Conservation (phyloP, 2,888 invertebrate species). For the Lasioglossum morio region DNA sequence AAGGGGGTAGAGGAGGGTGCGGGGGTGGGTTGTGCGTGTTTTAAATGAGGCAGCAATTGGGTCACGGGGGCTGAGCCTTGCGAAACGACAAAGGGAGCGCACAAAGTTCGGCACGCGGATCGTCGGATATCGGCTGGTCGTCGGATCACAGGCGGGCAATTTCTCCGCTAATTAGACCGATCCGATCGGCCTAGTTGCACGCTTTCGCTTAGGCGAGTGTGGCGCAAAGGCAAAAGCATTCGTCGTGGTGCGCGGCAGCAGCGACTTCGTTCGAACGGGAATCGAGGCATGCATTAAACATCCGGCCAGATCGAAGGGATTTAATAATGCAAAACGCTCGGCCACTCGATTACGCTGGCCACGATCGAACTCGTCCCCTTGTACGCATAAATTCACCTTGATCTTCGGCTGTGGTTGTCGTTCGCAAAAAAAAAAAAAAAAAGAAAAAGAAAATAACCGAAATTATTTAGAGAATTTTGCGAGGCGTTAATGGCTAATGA, state of each 20-base stretch:
- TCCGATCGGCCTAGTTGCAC: constrained; percentile 38
- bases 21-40: not conserved
- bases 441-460: not conserved
- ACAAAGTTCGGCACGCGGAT: not conserved
- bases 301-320: constrained; percentile 48
- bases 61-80: constrained; percentile 18
- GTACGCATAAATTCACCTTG: constrained; percentile 33
- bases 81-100: constrained; percentile 12
- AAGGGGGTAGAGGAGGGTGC: not conserved
- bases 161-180: constrained; percentile 40
- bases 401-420: not conserved
- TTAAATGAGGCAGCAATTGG: constrained; percentile 34
- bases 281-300: constrained; percentile 50
- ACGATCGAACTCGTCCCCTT: constrained; percentile 24
- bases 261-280: constrained; percentile 35
- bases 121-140: constrained; percentile 5
- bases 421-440: not conserved
- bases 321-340: constrained; percentile 71
- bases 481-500: not conserved
- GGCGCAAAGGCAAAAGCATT: constrained; percentile 3
- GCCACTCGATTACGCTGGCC: constrained; percentile 56
- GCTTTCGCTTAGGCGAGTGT: not conserved
- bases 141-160: constrained; percentile 18
- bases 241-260: not conserved
- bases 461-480: too few relatives aligned